Evolutionary conservation across 2,888 invertebrate genomes (phyloP).

Genomic region (Megastigmus dorsalis): DNA sequence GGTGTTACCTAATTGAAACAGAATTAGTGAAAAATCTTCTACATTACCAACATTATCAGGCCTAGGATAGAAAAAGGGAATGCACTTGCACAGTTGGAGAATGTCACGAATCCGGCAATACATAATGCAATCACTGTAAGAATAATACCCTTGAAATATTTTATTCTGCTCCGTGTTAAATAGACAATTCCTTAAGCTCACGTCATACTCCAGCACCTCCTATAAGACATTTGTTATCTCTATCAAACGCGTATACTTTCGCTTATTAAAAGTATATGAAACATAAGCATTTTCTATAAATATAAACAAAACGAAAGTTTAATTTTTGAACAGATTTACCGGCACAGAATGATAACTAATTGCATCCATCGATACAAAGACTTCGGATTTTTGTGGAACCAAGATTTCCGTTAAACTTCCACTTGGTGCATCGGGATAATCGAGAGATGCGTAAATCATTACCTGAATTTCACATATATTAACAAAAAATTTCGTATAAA

Average conservation of each 20-base stretch:
- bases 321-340: conserved; percentile 22
- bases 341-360: conserved; percentile 57
- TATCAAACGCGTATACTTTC: background rate
- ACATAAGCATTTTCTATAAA: too few species aligned
- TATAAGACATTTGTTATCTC: background rate
- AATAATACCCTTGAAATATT: conserved; percentile 73
- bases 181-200: conserved; percentile 52
- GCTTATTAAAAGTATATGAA: too few species aligned
- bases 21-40: too few species aligned
- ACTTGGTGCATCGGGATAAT: conserved; percentile 6
- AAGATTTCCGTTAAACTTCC: conserved; percentile 61
- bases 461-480: too few species aligned
- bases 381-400: conserved; percentile 64
- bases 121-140: conserved; percentile 78
- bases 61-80: conserved; percentile 78
- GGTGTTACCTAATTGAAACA: too few species aligned
- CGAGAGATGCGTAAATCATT: background rate
- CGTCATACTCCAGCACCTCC: conserved; percentile 8
- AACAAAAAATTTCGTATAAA: background rate
- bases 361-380: conserved; percentile 62
- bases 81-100: conserved; percentile 76
- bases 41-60: conserved; percentile 64
- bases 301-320: too few species aligned
- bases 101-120: conserved; percentile 78
- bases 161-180: conserved; percentile 58